Base-by-base conservation (phyloP, 2,113 vertebrate genomes). In the Pipra filicauda region DNA sequence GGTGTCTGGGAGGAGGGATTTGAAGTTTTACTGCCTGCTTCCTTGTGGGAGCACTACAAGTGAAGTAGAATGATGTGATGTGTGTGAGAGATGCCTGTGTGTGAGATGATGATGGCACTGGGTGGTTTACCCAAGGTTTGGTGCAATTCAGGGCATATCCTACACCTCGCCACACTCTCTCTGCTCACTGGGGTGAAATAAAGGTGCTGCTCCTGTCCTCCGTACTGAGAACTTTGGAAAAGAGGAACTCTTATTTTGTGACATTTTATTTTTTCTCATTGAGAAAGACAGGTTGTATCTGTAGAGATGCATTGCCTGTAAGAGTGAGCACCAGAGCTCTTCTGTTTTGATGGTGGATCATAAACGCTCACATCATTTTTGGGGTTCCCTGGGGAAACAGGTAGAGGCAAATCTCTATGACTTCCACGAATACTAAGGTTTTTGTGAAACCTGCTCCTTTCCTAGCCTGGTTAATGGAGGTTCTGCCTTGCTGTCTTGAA, bases 371-470 rank as follows among this genome's bases (percentile, higher is more conserved):
- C 89, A 57, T 26, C 27, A 48, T 19, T 91, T 65, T 54, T 61
- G 17, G 33, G 12, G 16, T 85, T 77, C 30, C 64, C 57, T 74
- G 26, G 9, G 18, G 57, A 19, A 83, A n/a, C 6, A 74, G 54
- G 15, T 39, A 59, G n/a, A 72, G 22, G 19, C 23, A 48, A 82
- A 79, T 54, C 11, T 74, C 79, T 46, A 6, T 28, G 48, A 52
- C 21, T 80, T 62, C 27, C n/a, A 76, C 24, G n/a, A 84, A 73
- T 64, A 58, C 10, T 15, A 10, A 54, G 39, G 3, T 20, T 94
- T 77, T 88, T 91, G 67, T 88, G 88, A 94, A 85, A 76, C 43
- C 73, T 85, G 28, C n/a, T 91, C 19, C 59, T 64, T 82, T 62
- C 41, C 37, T 62, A 78, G 39, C 30, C 64, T 5, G 10, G 41